Percentiles rank a stretch among this genome's conserved stretches.
These are phyloP conservation scores for Malurus leucopterus DNA, from an alignment of 2,797 vertebrate genomes.

Conservation along the genomic window DNA sequence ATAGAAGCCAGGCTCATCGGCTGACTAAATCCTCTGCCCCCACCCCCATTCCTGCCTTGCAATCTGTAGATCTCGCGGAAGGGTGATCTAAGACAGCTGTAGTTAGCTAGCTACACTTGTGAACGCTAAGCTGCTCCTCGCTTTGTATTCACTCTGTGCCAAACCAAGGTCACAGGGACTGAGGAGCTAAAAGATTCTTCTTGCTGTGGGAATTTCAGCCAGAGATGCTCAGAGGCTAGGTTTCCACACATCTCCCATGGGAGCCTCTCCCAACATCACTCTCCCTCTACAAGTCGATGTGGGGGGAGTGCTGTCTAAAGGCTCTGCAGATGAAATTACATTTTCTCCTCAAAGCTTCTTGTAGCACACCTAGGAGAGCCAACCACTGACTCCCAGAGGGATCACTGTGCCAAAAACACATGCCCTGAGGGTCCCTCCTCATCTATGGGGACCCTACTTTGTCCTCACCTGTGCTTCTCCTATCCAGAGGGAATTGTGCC, in stretches of 20 bases:
- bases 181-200: neutral
- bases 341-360: neutral
- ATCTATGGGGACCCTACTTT: neutral
- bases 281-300: neutral
- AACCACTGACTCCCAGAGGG: neutral
- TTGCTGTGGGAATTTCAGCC: neutral
- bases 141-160: constrained; percentile 1
- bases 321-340: neutral
- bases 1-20: constrained; percentile 40
- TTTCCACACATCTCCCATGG: neutral
- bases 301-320: neutral
- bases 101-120: constrained; percentile 12
- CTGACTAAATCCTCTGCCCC: constrained; percentile 52
- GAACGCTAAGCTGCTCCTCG: neutral
- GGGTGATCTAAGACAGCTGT: constrained; percentile 7
- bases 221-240: neutral
- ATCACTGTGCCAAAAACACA: neutral
- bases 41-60: constrained; percentile 25
- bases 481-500: neutral
- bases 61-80: constrained; percentile 52
- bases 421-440: neutral
- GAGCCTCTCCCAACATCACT: neutral
- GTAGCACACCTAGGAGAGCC: neutral
- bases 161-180: neutral
- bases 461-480: neutral